Evolutionary conservation across 2,797 vertebrate genomes (phyloP), one percentile per base, ranked within the genome.

Genomic region (Pithecia hirsuta): DNA sequence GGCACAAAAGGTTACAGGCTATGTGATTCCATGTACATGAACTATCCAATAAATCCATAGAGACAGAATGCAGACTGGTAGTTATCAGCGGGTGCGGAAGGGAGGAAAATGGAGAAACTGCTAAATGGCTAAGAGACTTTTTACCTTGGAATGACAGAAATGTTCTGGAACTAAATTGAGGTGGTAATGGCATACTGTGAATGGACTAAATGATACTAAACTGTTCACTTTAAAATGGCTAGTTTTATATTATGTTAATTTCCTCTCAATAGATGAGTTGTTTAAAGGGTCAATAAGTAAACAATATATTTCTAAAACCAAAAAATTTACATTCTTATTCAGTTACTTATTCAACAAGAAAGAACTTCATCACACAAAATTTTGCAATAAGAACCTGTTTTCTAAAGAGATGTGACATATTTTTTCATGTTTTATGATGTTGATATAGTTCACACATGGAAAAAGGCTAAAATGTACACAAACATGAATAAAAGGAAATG

Each of bases 181-280:
- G 22, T 46, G 30, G 14, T 33, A 22, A 70, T 4, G 59, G 41
- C 20, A 91, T 48, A 95, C 2, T 84, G 52, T 81, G 50, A 96
- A 82, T 83, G 41, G 36, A 95, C 36, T 44, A 82, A 75, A 81
- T 33, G 50, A 64, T 33, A 92, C 14, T 79, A 28, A 89, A 87
- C 46, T 82, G 5, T 26, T 90, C 22, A 83, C 14, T 94, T 90
- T 83, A 87, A 86, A 95, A 97, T 57, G 64, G 48, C 57, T 87
- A 57, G 75, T 67, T 93, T 78, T 82, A 79, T 57, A 26, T 82
- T 91, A 76, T 24, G 5, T 78, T 28, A 85, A 57, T 78, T 91
- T 91, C 52, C 78, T 14, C 59, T 74, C 39, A 87, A 92, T 72
- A 89, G 75, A 91, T 86, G 48, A 70, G 36, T 89, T 88, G 26